These are phyloP conservation scores for Onthophagus taurus DNA, from an alignment of 1,140 invertebrate genomes.

Conservation along the genomic window DNA sequence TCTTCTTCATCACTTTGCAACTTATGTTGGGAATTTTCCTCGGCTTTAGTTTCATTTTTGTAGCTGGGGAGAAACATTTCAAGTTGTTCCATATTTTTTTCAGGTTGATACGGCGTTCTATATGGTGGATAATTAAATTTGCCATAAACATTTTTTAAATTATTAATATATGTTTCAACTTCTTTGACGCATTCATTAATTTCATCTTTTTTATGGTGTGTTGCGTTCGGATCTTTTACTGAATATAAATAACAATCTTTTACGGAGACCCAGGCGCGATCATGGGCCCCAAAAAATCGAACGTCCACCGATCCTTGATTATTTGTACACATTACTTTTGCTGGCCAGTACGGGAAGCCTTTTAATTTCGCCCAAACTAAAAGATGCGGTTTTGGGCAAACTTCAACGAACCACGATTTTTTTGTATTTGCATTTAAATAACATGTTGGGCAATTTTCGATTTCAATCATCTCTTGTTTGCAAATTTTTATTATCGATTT, in stretches of 20 bases:
- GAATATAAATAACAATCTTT: constrained; percentile 79
- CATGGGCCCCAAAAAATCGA: constrained; percentile 89
- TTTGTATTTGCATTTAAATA: constrained; percentile 79
- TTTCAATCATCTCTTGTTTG: constrained; percentile 78
- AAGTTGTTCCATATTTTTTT: constrained; percentile 54
- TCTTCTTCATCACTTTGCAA: background rate
- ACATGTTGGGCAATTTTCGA: constrained; percentile 89
- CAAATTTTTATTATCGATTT: constrained; percentile 73
- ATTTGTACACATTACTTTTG: constrained; percentile 76
- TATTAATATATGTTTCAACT: constrained; percentile 62
- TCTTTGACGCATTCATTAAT: constrained; percentile 56
- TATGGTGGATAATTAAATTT: constrained; percentile 67
- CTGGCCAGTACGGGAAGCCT: constrained; percentile 91
- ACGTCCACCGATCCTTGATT: constrained; percentile 71
- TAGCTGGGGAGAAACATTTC: constrained; percentile 56
- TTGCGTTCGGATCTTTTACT: constrained; percentile 50
- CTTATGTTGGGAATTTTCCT: background rate
- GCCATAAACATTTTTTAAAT: constrained; percentile 64
- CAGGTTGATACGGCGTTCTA: constrained; percentile 60
- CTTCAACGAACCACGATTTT: constrained; percentile 82
- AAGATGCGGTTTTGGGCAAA: constrained; percentile 78
- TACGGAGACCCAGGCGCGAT: constrained; percentile 80
- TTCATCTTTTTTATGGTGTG: constrained; percentile 50
- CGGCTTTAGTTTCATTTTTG: constrained; percentile 23
- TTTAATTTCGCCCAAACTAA: constrained; percentile 89